A percentile compares a stretch with the other conserved stretches of the same genome.
phyloP scores from a whole-genome alignment of 2,113 vertebrate species.

The Otolemur garnettii region DNA sequence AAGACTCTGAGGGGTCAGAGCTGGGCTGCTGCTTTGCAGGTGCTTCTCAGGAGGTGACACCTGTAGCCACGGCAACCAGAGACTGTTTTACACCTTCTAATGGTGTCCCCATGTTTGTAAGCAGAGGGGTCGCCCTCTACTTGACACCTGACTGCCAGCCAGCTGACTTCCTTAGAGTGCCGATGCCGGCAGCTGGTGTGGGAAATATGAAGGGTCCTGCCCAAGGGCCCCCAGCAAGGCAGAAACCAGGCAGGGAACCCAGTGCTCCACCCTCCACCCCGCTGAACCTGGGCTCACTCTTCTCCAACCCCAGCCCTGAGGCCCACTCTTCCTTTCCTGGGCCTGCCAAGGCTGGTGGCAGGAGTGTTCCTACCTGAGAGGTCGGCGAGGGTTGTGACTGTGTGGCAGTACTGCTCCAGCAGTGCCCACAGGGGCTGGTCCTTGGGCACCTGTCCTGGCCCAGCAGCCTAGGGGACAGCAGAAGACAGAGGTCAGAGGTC shows the following conservation, averaged over 20 bases:
- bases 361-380: conserved; percentile 79
- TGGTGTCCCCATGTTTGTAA: not conserved
- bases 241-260: not conserved
- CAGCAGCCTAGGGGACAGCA: conserved; percentile 68
- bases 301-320: not conserved
- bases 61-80: conserved; percentile 66
- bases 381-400: conserved; percentile 38
- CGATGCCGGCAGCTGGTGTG: not conserved
- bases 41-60: conserved; percentile 4
- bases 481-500: not conserved
- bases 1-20: not conserved
- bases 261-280: no score
- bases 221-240: not conserved
- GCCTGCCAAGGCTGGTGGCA: not conserved
- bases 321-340: not conserved
- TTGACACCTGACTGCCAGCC: not conserved
- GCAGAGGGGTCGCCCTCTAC: not conserved
- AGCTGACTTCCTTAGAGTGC: not conserved
- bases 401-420: conserved; percentile 81
- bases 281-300: not conserved
- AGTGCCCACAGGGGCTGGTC: conserved; percentile 69
- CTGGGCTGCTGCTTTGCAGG: not conserved
- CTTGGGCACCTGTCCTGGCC: not conserved
- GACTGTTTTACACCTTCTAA: conserved; percentile 39
- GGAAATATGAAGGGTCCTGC: not conserved